Evolutionary conservation across 2,113 vertebrate species (phyloP).

Genomic region (Psilopsiagon aurifrons): DNA sequence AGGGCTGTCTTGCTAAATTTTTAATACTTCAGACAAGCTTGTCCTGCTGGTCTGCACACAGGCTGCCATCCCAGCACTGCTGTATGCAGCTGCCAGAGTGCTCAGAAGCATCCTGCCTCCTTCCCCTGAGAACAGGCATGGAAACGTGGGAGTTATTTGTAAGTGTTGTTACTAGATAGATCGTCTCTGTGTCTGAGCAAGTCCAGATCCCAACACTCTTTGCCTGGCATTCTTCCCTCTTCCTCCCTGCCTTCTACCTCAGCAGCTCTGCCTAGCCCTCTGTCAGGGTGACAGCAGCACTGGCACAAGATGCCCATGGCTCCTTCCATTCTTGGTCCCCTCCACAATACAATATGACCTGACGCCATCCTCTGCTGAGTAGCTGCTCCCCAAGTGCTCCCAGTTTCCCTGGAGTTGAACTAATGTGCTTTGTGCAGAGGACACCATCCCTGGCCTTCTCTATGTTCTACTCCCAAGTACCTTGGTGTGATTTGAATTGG

Average conservation of each 20-base stretch:
- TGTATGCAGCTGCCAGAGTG: not conserved
- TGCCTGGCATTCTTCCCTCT: not conserved
- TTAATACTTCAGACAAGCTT: not conserved
- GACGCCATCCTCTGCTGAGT: not conserved
- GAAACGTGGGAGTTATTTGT: accelerated
- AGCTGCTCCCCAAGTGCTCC: not conserved
- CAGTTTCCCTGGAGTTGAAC: not conserved
- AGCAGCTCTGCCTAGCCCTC: not conserved
- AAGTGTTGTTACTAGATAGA: not conserved
- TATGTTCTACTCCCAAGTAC: not conserved
- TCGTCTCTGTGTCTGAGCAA: not conserved
- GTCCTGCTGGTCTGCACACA: not conserved
- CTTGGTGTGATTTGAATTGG: not conserved
- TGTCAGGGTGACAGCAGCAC: not conserved
- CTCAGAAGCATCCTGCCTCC: not conserved
- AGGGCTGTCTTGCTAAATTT: not conserved
- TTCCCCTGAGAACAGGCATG: accelerated
- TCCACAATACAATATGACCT: not conserved
- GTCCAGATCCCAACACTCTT: not conserved
- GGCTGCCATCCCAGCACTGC: not conserved
- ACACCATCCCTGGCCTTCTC: not conserved
- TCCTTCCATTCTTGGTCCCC: not conserved
- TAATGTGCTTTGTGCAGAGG: accelerated
- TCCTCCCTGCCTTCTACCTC: not conserved
- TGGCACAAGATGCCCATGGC: not conserved